phyloP scores from a whole-genome alignment of 2,113 vertebrate genomes.

The Triplophysa rosa region DNA sequence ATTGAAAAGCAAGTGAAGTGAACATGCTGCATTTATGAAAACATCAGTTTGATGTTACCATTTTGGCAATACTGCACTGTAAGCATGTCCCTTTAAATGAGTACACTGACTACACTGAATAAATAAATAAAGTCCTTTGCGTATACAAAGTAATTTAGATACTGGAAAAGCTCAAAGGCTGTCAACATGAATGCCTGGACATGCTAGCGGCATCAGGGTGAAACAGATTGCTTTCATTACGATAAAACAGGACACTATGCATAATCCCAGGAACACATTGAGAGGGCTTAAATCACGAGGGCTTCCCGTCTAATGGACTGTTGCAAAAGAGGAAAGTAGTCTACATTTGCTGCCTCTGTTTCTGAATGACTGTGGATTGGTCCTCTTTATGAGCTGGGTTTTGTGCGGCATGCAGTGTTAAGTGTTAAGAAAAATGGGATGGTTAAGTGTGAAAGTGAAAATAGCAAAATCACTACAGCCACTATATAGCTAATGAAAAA shows the following conservation, averaged over 20 bases:
- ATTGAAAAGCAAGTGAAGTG: not conserved
- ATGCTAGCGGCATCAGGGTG: not conserved
- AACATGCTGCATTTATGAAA: not conserved
- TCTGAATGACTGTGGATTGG: slow-evolving; percentile 41
- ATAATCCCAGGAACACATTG: slow-evolving; percentile 15
- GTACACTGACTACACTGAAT: not conserved
- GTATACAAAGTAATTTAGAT: not conserved
- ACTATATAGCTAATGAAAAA: not conserved
- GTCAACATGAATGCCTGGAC: not conserved
- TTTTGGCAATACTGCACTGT: not conserved
- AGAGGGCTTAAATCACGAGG: not conserved
- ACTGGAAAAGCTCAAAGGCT: not conserved
- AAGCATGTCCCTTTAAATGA: not conserved
- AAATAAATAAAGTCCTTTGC: not conserved
- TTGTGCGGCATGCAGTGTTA: not conserved
- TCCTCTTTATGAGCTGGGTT: not conserved
- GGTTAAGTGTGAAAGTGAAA: slow-evolving; percentile 2
- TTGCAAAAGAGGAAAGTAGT: not conserved
- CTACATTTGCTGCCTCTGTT: slow-evolving; percentile 9
- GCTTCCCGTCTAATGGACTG: not conserved
- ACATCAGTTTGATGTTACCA: not conserved
- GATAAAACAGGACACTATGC: slow-evolving; percentile 5
- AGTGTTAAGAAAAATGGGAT: slow-evolving; percentile 1
- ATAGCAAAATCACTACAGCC: not conserved
- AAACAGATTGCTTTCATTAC: not conserved